Evolutionary conservation across 2,113 vertebrate species (phyloP).

Genomic region (Callorhinus ursinus): DNA sequence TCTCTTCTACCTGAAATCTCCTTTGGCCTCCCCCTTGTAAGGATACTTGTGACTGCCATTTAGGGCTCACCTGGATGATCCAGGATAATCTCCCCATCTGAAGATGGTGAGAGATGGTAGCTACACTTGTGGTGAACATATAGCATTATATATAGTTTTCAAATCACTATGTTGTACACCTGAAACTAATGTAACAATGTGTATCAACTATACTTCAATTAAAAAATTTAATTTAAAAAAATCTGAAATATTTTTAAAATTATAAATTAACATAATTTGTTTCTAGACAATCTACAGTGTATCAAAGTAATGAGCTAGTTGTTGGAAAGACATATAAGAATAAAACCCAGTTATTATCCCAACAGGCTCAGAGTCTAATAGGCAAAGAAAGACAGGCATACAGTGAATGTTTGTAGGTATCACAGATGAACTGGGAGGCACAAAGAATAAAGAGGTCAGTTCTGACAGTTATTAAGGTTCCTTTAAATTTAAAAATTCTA

Average conservation of each 20-base stretch:
- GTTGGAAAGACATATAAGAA: neutral
- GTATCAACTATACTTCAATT: neutral
- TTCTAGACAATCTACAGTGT: neutral
- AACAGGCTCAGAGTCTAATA: neutral
- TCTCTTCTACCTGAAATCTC: neutral
- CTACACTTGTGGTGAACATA: neutral
- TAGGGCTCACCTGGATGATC: neutral
- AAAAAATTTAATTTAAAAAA: neutral
- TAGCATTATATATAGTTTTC: neutral
- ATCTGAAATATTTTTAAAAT: neutral
- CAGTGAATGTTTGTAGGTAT: neutral
- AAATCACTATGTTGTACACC: neutral
- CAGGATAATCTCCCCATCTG: neutral
- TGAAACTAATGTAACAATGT: neutral
- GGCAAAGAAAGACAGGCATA: neutral
- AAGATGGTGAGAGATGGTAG: neutral
- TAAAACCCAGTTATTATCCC: neutral
- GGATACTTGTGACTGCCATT: neutral
- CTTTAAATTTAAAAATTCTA: neutral
- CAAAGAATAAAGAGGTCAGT: neutral
- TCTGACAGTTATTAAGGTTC: neutral
- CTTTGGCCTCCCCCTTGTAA: neutral
- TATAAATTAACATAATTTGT: neutral
- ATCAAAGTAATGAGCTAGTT: neutral
- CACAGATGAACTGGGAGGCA: neutral